Conservation (phyloP, 2,797 vertebrate species). For the Lepus oiostolus region DNA sequence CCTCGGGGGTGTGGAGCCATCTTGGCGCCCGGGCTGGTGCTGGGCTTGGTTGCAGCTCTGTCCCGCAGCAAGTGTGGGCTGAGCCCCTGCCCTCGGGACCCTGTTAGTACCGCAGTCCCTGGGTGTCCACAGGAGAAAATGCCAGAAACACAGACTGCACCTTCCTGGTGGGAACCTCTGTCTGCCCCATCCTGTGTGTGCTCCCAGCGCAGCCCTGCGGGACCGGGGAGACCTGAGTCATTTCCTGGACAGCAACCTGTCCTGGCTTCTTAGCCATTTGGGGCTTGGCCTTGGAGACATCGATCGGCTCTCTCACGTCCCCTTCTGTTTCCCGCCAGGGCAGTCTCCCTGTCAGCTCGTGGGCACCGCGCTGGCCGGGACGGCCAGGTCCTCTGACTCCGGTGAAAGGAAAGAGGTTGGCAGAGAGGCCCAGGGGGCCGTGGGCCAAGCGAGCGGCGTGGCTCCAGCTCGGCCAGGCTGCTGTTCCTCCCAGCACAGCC, state of each 20-base stretch:
- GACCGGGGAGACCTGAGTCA: conserved; percentile 29
- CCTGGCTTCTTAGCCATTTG: neutral
- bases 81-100: accelerated
- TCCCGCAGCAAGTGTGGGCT: too few species aligned
- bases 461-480: neutral
- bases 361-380: too few species aligned
- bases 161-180: neutral
- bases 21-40: neutral
- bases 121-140: neutral
- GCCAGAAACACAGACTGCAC: neutral
- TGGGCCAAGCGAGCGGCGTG: neutral
- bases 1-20: accelerated
- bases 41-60: too few species aligned
- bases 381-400: neutral
- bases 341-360: neutral
- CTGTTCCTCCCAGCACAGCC: neutral
- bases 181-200: neutral
- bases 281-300: neutral
- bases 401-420: neutral
- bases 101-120: neutral
- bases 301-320: neutral
- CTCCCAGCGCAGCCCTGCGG: neutral
- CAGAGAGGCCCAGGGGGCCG: neutral
- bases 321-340: neutral
- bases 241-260: conserved; percentile 58